phyloP scores from a whole-genome alignment of 2,113 vertebrate genomes.

The Gopherus flavomarginatus region DNA sequence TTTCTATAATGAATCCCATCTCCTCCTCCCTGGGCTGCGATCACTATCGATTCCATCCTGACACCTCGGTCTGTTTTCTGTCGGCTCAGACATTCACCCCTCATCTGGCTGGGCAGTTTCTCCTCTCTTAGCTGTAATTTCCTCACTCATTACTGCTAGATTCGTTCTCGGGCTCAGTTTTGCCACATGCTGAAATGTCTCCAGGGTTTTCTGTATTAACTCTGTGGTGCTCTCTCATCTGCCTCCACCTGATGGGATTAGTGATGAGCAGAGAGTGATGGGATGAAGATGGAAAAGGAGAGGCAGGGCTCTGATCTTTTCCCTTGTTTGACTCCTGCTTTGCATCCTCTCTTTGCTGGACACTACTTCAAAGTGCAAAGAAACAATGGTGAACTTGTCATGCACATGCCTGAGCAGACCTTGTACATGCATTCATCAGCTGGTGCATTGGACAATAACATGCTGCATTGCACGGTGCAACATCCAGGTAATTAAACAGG shows the following conservation, averaged over 20 bases:
- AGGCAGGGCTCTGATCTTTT: fast-evolving
- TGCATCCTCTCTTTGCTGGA: background rate
- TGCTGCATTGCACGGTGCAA: background rate
- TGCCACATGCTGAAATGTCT: background rate
- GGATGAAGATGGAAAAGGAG: background rate
- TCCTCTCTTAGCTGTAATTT: constrained; percentile 65
- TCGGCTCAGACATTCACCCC: constrained; percentile 40
- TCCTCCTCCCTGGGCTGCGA: constrained; percentile 26
- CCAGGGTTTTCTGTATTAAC: background rate
- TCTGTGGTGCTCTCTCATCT: background rate
- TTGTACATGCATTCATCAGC: background rate
- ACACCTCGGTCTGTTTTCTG: constrained; percentile 63
- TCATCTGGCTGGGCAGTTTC: constrained; percentile 48
- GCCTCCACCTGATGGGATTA: background rate
- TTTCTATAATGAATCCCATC: constrained; percentile 64
- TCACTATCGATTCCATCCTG: constrained; percentile 64
- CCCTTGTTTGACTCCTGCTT: background rate
- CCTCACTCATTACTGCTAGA: background rate
- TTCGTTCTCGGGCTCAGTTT: background rate
- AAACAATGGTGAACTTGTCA: background rate
- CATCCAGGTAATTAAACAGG: fast-evolving
- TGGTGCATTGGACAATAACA: background rate
- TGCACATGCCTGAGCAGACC: background rate
- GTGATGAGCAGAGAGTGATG: background rate
- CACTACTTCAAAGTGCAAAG: background rate